Evolutionary conservation across 2,797 vertebrate species (phyloP).

Genomic region (Selene dorsalis): DNA sequence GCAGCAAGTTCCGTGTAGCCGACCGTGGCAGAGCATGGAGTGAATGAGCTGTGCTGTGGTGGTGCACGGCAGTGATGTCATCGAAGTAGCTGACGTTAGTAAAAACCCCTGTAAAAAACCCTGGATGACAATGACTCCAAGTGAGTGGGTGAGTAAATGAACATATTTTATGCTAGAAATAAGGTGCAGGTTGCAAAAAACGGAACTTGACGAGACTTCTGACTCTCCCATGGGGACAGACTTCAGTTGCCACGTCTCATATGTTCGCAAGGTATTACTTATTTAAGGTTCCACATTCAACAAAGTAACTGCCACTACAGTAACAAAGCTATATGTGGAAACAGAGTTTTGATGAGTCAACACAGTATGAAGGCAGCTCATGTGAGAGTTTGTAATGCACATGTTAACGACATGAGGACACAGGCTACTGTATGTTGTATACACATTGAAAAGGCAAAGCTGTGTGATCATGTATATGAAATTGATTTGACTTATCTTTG

Average conservation of each 20-base stretch:
- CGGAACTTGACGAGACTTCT: no score
- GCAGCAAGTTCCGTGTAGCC: no score
- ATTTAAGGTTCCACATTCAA: not conserved
- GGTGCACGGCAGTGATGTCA: no score
- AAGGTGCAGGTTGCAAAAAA: no score
- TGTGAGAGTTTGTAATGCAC: not conserved
- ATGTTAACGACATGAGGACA: not conserved
- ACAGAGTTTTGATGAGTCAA: not conserved
- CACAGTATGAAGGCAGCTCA: not conserved
- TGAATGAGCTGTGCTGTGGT: no score
- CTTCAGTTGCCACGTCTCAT: not conserved
- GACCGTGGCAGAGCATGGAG: no score
- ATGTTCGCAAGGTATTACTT: not conserved
- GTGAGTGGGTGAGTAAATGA: no score
- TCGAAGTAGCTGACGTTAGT: no score
- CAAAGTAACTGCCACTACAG: not conserved
- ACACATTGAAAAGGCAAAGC: not conserved
- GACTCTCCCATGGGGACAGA: no score
- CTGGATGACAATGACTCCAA: no score
- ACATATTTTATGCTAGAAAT: no score
- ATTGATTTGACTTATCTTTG: slow-evolving; percentile 5
- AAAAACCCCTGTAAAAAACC: no score
- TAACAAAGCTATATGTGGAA: slow-evolving; percentile 1
- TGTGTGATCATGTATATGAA: not conserved
- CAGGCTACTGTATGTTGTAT: not conserved